A percentile compares a stretch with the other conserved stretches of the same genome.
Conservation (phyloP, 2,888 invertebrate species). For the Acanthosepion pharaonis region DNA sequence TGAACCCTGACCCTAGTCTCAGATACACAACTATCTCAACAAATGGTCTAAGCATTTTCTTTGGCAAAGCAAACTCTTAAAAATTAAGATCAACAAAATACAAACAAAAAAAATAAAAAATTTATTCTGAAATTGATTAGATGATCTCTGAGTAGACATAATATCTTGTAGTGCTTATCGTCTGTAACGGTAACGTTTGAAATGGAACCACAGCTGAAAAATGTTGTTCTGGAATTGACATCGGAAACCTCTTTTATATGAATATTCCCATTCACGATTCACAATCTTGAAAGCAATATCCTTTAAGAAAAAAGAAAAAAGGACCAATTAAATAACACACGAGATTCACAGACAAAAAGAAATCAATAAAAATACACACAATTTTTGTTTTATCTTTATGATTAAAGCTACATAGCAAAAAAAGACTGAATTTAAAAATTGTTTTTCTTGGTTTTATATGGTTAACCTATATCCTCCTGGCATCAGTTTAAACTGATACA, state of each 20-base stretch:
- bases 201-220: constrained; percentile 99
- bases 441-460: too few relatives aligned
- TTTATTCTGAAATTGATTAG: not conserved
- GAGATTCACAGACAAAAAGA: not conserved
- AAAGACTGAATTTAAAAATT: too few relatives aligned
- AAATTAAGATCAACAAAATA: not conserved
- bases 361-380: not conserved
- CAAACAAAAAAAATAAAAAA: not conserved
- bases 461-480: too few relatives aligned
- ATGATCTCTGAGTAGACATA: too few relatives aligned
- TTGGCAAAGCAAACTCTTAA: too few relatives aligned
- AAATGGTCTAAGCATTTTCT: not conserved
- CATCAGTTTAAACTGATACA: too few relatives aligned
- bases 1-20: not conserved
- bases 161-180: constrained; percentile 68
- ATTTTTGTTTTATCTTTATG: too few relatives aligned
- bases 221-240: constrained; percentile 99
- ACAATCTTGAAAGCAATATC: constrained; percentile 99
- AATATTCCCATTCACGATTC: constrained; percentile 99
- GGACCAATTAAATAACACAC: not conserved
- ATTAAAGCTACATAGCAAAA: too few relatives aligned
- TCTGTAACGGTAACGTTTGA: constrained; percentile 96
- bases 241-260: constrained; percentile 96
- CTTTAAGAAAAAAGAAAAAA: constrained; percentile 59
- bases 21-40: too few relatives aligned